Percentiles rank a stretch among this genome's conserved stretches.
phyloP scores from a whole-genome alignment of 1,140 invertebrate species.

The Ptiloglossa arizonensis region DNA sequence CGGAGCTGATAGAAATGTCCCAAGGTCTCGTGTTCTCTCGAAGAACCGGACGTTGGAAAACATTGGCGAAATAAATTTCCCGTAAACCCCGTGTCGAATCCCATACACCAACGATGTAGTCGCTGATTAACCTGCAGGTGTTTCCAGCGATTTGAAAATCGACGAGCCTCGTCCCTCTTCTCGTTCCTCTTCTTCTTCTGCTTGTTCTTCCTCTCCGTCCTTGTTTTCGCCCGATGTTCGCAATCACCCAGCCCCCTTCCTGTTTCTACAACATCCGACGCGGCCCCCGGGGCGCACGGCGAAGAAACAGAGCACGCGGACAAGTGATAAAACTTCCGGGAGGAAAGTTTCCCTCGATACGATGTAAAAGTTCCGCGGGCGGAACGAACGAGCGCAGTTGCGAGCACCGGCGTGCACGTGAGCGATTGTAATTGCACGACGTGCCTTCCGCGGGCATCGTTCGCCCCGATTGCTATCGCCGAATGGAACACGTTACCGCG shows the following conservation, averaged over 20 bases:
- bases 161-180: conserved; percentile 5
- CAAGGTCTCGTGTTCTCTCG: no score
- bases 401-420: not conserved
- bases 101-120: not conserved
- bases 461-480: conserved; percentile 10
- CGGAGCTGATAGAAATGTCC: no score
- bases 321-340: conserved; percentile 51
- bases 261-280: not conserved
- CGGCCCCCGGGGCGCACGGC: not conserved
- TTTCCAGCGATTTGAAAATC: conserved; percentile 32
- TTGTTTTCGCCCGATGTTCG: not conserved
- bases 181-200: no score
- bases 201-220: no score
- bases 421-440: conserved; percentile 25
- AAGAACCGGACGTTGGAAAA: no score
- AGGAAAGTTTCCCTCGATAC: conserved; percentile 55
- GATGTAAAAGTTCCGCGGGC: conserved; percentile 49
- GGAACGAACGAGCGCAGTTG: conserved; percentile 1
- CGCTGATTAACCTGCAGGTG: not conserved
- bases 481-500: not conserved
- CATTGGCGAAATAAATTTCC: no score
- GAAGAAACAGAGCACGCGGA: not conserved
- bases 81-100: no score
- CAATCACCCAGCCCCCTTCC: not conserved
- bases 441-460: not conserved